Conservation (phyloP, 37 sponge, comb jelly and placozoan species). For the Mnemiopsis leidyi region DNA sequence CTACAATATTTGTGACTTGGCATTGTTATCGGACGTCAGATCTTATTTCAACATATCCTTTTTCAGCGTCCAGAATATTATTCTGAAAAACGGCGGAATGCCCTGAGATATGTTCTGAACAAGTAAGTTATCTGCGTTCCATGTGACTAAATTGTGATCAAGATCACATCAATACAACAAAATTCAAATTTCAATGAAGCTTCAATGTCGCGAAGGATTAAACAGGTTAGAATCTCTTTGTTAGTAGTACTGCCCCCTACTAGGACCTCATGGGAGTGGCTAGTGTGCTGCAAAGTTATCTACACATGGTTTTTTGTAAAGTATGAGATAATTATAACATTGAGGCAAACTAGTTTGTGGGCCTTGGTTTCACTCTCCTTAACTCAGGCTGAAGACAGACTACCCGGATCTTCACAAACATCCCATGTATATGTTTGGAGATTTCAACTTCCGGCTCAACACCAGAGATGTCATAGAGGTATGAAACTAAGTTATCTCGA, state of each 20-base stretch:
- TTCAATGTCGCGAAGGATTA: no score
- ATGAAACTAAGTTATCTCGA: not conserved
- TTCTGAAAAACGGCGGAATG: slow-evolving; percentile 6
- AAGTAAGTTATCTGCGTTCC: slow-evolving; percentile 37
- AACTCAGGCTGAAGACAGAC: slow-evolving; percentile 47
- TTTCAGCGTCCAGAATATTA: slow-evolving; percentile 25
- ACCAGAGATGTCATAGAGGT: slow-evolving; percentile 57
- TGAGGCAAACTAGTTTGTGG: no score
- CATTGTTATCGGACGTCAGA: not conserved
- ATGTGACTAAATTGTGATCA: no score
- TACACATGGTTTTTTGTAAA: no score
- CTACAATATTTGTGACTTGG: not conserved
- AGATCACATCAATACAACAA: no score
- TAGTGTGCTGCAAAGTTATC: no score
- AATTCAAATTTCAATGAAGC: no score
- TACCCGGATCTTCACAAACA: slow-evolving; percentile 22
- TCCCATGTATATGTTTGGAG: slow-evolving; percentile 50
- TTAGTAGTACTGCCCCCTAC: no score
- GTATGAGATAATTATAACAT: no score
- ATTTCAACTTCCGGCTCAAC: slow-evolving; percentile 51
- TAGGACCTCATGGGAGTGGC: no score
- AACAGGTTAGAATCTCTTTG: no score
- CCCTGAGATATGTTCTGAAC: slow-evolving; percentile 32
- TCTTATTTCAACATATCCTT: not conserved
- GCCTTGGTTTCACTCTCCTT: no score